Conservation (phyloP, 1,140 invertebrate genomes). For the Drosophila oshimai region DNA sequence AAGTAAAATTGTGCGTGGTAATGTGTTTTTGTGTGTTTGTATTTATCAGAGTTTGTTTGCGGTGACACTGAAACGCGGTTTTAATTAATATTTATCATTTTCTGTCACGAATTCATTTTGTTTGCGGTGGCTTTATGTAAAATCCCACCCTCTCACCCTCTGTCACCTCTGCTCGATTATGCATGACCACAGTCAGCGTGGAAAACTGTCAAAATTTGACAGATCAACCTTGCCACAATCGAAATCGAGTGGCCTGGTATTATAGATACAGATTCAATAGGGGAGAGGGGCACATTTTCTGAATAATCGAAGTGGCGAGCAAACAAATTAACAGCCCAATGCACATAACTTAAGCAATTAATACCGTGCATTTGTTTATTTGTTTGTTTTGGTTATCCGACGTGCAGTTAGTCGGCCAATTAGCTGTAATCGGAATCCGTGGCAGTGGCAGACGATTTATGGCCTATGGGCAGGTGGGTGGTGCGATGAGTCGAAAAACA, state of each 20-base stretch:
- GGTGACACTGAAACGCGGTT: conserved; percentile 56
- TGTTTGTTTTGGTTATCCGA: conserved; percentile 39
- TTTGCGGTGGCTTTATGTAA: conserved; percentile 34
- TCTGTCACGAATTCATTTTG: conserved; percentile 28
- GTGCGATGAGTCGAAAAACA: conserved; percentile 1
- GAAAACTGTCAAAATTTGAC: conserved; percentile 26
- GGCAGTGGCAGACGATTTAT: conserved; percentile 38
- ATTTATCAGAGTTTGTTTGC: conserved; percentile 30
- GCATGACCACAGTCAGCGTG: conserved; percentile 10
- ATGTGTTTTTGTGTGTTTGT: conserved; percentile 6
- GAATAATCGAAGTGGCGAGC: conserved; percentile 13
- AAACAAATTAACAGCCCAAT: conserved; percentile 35
- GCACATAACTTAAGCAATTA: conserved; percentile 34
- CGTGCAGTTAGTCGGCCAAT: conserved; percentile 25
- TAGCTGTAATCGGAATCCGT: conserved; percentile 31
- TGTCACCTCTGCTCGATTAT: conserved; percentile 4
- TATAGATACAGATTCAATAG: neutral
- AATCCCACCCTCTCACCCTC: neutral
- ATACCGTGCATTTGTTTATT: conserved; percentile 27
- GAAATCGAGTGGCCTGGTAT: neutral
- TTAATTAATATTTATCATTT: conserved; percentile 73
- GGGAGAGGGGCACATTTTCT: neutral
- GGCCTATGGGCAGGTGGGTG: neutral
- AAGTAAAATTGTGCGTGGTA: neutral
- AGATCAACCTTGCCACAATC: conserved; percentile 34